A percentile compares a stretch with the other conserved stretches of the same genome.
phyloP scores from a whole-genome alignment of 2,797 vertebrate species.

The Cuculus canorus region DNA sequence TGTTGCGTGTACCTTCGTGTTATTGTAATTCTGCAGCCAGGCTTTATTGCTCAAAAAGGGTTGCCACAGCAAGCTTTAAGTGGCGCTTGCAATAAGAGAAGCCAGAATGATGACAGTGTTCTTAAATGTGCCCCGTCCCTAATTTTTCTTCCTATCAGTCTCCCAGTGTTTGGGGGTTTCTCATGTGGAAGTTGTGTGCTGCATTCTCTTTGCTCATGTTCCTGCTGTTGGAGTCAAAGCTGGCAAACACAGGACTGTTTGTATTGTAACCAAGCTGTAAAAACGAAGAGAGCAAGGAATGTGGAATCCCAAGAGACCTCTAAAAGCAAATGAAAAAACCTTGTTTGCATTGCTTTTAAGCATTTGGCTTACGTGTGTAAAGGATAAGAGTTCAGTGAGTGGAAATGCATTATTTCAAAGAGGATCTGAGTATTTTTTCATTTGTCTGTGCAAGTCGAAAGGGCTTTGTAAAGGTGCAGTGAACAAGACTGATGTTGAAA shows the following conservation, averaged over 20 bases:
- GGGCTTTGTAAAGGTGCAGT: background rate
- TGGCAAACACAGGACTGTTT: background rate
- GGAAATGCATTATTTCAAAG: constrained; percentile 11
- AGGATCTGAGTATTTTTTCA: background rate
- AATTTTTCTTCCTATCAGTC: background rate
- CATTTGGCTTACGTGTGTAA: constrained; percentile 16
- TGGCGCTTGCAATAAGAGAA: background rate
- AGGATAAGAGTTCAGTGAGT: constrained; percentile 17
- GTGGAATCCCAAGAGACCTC: background rate
- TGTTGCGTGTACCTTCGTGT: background rate
- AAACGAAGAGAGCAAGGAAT: background rate
- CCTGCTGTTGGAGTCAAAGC: background rate
- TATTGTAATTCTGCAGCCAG: background rate
- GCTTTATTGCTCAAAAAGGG: background rate
- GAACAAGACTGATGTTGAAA: background rate
- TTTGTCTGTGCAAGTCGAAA: background rate
- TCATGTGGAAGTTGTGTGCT: background rate
- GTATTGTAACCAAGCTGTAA: background rate
- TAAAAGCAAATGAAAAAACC: constrained; percentile 31
- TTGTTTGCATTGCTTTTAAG: background rate
- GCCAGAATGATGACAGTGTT: background rate
- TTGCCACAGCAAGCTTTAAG: background rate
- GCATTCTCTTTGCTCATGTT: background rate
- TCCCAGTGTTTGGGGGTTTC: background rate
- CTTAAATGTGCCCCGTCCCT: background rate